Evolutionary conservation across 2,888 invertebrate species (phyloP), one percentile per base, ranked within the genome.

Genomic region (Scaptomyza reducta): DNA sequence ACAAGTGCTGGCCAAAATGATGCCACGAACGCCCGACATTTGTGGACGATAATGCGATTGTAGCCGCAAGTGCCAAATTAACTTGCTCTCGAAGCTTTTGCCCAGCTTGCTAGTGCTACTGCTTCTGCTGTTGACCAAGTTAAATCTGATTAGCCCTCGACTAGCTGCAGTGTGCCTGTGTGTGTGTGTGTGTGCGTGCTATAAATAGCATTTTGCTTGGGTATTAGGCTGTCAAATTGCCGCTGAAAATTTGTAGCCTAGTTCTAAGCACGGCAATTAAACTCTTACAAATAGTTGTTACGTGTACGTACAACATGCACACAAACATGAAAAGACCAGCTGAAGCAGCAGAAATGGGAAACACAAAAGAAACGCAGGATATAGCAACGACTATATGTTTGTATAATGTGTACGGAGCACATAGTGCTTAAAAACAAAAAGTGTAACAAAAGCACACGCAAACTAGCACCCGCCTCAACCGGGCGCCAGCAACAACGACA

Each of bases 381-480:
- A 13, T 18, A 31, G 3, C 9, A 31, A 13, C 16, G 18, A 18
- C 54, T 38, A 14, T 55, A 14, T 57, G 41, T 42, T 14, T 42
- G 42, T 35, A n/a, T n/a, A n/a, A n/a, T 35, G 42, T 25, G 55
- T 18, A 27, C 44, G 58, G 16, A 62, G 22, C 44, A 45, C 40
- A 59, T 46, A 63, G 58, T 42, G 58, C 38, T 29, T 45, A 45
- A 60, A 69, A 72, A 50, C 57, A 56, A 67, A 77, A 68, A 44
- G 40, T 59, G 66, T 66, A 67, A 79, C 65, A 69, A 74, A 62
- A 80, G 22, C 50, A 69, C 51, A 69, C 74, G 57, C 72, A 73
- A 73, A 62, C 72, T 65, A 63, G 69, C 77, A 77, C 75, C 65
- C 70, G 70, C 77, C 77, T 70, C 51, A 59, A 69, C 81, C 78